Evolutionary conservation across 2,888 invertebrate species (phyloP).

Genomic region (Lordiphosa fenestrarum): DNA sequence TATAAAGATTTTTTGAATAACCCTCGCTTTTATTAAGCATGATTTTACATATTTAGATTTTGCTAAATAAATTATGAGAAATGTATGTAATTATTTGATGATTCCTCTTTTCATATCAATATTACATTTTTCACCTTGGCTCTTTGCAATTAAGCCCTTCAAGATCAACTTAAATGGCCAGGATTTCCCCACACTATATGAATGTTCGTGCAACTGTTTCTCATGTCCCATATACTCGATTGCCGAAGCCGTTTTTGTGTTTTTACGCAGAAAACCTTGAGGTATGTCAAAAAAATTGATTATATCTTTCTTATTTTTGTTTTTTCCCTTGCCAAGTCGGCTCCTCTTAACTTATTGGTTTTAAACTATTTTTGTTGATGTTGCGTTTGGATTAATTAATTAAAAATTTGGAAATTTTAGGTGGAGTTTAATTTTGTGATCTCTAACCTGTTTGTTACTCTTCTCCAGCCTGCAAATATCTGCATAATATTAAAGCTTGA

Average conservation of each 20-base stretch:
- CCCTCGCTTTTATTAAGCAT: too few relatives aligned
- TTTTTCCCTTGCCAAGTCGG: constrained; percentile 1
- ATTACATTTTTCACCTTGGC: constrained; percentile 4
- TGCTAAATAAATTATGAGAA: neutral
- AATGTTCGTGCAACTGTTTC: neutral
- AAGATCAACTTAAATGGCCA: constrained; percentile 39
- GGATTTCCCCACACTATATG: constrained; percentile 47
- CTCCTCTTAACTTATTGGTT: constrained; percentile 1
- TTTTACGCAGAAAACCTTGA: constrained; percentile 36
- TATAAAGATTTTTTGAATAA: too few relatives aligned
- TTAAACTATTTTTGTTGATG: constrained; percentile 3
- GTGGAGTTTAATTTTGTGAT: constrained; percentile 2
- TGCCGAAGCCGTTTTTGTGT: too few relatives aligned
- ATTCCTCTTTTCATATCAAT: constrained; percentile 5
- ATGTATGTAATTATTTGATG: constrained; percentile 2
- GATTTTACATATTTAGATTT: too few relatives aligned
- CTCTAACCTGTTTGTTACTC: constrained; percentile 19
- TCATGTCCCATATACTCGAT: neutral
- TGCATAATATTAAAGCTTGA: constrained; percentile 46
- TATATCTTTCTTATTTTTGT: constrained; percentile 32
- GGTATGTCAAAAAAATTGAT: constrained; percentile 30
- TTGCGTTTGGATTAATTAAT: constrained; percentile 60
- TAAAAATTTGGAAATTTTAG: neutral
- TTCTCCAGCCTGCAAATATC: constrained; percentile 56
- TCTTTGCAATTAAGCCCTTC: constrained; percentile 18